Evolutionary conservation across 1,140 invertebrate species (phyloP), one percentile per base, ranked within the genome.

Genomic region (Diorhabda carinulata): DNA sequence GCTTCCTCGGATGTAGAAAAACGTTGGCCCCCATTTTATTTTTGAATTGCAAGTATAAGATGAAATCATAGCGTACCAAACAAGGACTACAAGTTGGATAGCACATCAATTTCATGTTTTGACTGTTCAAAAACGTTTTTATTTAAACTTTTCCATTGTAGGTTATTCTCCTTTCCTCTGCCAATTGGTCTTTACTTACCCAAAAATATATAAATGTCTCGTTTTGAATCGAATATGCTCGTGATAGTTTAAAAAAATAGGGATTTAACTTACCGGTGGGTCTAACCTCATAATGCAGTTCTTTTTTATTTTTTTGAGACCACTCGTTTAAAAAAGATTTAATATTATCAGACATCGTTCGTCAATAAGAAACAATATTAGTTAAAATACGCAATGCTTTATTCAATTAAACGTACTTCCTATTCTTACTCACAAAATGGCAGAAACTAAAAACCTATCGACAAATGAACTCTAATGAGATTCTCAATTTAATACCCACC

Each of bases 311-410:
- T 81, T 96, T 97, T 0, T 90, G 86, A 78, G 92, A 93, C 91
- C 91, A 98, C 64, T 91, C 88, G 82, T 95, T 93, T 2, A 98
- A 84, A 83, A 92, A 96, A 2, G 92, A 89, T 82, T 98, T 98
- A 10, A 89, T 85, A 25, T 25, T 25, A 79, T 92, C 91, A 61
- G 81, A 79, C 87, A 86, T 86, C 70, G 42, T 71, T 25, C 25
- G 25, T 25, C 25, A 25, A 25, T 25, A 25, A 25, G 25, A 25
- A 0, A 25, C 25, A 25, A 25, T 25, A 25, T 25, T 25, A 25
- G 25, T 25, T 25, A 25, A 25, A 25, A 25, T 25, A 25, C 25
- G 25, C 25, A 25, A 25, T 25, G 25, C 25, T 25, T 25, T 25
- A 25, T 1, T 25, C 25, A 25, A 25, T 25, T 25, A 25, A 25